Base-by-base conservation (phyloP, 2,797 vertebrate species). In the Mycteria americana region DNA sequence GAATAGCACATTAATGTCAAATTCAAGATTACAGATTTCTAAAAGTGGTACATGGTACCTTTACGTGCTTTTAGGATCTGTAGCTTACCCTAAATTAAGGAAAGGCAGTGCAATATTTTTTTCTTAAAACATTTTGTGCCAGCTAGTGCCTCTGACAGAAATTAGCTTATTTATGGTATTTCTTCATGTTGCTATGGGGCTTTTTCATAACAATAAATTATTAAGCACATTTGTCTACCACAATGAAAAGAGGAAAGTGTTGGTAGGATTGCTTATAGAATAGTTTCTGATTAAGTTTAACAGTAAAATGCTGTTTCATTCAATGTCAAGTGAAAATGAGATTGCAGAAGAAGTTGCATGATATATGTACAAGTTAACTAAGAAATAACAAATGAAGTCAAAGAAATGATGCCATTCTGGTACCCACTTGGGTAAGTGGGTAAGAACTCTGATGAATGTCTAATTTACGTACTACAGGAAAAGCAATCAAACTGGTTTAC, bases 191-290 rank as follows among this genome's bases (percentile, higher is more conserved):
- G 75, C 62, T 97, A 86, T 37, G 94, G 64, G 78, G 59, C 14
- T 96, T 97, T 98, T 95, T 75, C 54, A 70, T 79, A 94, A 86
- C 87, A 96, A 89, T 94, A 95, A 97, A 95, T 97, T 94, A 85
- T 78, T 95, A 80, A 97, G 54, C 62, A 86, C 1, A 1, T 94
- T 96, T 95, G 27, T 91, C 93, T 97, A 60, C 48, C 70, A 62
- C 28, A 83, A 89, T 45, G 73, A 94, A 81, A 95, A 95, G 74
- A 92, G 46, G 74, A 85, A 92, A 81, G 21, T 92, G 33, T 88
- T 89, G 45, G 28, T 90, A 92, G 95, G 86, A 96, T 92, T 95
- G 70, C 81, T 95, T 59, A 70, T 63, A 54, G 82, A 95, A 92
- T 95, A 79, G 80, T 80, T 96, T 97, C 95, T 97, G 91, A 96